Evolutionary conservation across 2,797 vertebrate species (phyloP).

Genomic region (Cuculus canorus): DNA sequence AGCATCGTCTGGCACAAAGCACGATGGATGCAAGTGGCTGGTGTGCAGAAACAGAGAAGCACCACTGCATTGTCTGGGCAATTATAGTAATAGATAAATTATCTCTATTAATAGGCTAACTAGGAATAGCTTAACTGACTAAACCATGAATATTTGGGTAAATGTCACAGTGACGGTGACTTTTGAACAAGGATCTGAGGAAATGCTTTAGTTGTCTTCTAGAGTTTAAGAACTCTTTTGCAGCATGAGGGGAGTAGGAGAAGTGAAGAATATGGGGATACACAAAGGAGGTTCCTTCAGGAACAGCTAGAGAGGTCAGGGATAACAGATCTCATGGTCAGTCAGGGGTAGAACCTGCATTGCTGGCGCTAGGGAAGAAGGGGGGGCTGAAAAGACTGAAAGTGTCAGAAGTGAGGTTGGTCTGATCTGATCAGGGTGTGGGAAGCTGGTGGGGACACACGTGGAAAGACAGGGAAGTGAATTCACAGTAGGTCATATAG

Average conservation of each 20-base stretch:
- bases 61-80: not conserved
- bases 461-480: rapidly evolving
- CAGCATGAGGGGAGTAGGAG: not conserved
- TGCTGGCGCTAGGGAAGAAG: not conserved
- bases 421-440: not conserved
- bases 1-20: not conserved
- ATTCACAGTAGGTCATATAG: not conserved
- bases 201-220: not conserved
- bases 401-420: not conserved
- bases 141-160: not conserved
- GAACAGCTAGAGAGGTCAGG: not conserved
- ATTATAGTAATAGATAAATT: not conserved
- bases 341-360: not conserved
- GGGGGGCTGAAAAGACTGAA: not conserved
- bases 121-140: not conserved
- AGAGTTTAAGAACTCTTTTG: not conserved
- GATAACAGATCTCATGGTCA: not conserved
- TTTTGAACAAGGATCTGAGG: not conserved
- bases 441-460: not conserved
- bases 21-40: not conserved
- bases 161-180: not conserved
- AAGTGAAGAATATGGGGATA: not conserved
- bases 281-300: not conserved
- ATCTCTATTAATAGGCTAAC: not conserved
- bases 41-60: not conserved